A percentile compares a stretch with the other conserved stretches of the same genome.
Conservation (phyloP, 2,113 vertebrate genomes). For the Xenus cinereus region DNA sequence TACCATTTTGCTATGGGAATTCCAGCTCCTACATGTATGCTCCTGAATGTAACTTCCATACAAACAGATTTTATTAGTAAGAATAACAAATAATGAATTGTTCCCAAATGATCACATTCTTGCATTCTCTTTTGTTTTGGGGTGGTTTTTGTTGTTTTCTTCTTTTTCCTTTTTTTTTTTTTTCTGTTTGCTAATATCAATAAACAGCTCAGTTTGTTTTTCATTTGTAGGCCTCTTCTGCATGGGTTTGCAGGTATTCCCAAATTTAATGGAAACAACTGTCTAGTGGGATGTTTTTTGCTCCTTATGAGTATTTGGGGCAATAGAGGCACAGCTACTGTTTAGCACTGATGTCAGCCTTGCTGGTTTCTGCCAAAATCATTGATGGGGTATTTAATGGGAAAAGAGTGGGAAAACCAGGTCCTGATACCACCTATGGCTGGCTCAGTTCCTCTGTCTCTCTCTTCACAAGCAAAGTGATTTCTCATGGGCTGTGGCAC, state of each 20-base stretch:
- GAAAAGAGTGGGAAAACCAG: neutral
- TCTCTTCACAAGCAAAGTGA: neutral
- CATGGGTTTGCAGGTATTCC: neutral
- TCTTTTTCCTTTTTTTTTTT: neutral
- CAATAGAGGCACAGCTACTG: neutral
- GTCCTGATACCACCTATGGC: neutral
- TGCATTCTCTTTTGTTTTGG: neutral
- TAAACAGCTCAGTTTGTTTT: conserved; percentile 25
- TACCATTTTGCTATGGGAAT: neutral
- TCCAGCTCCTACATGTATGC: neutral
- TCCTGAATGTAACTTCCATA: neutral
- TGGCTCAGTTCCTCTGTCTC: neutral
- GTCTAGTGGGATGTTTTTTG: neutral
- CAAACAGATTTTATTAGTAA: neutral
- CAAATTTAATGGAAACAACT: neutral
- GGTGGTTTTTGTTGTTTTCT: neutral
- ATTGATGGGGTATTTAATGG: neutral
- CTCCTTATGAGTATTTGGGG: neutral
- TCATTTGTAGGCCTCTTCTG: neutral
- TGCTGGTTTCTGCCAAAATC: neutral
- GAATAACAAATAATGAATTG: conserved; percentile 10
- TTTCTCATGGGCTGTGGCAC: neutral
- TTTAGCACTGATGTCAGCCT: neutral
- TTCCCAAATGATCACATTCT: conserved; percentile 7
- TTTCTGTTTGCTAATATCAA: neutral